phyloP scores from a whole-genome alignment of 2,113 vertebrate genomes.

The Anguilla japonica region DNA sequence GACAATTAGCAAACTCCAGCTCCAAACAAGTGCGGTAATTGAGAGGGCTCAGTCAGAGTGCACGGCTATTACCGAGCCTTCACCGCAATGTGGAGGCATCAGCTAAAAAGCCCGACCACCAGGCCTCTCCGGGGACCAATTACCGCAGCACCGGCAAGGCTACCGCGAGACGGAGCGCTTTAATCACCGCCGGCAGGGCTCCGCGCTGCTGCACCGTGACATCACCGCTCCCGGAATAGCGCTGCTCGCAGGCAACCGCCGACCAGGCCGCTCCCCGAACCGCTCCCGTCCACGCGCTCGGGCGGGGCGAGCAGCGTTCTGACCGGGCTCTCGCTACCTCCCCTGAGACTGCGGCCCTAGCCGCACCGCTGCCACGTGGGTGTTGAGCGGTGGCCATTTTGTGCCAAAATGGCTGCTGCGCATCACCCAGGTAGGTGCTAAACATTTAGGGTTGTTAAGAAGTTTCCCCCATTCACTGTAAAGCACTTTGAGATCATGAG shows the following conservation, averaged over 20 bases:
- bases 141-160: not conserved
- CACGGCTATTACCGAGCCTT: not conserved
- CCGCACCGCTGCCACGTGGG: no score
- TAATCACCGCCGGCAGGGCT: not conserved
- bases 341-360: not conserved
- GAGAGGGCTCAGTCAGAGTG: not conserved
- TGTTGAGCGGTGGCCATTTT: no score
- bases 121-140: slow-evolving; percentile 5
- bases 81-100: not conserved
- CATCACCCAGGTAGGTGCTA: not conserved
- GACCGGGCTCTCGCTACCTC: not conserved
- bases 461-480: not conserved
- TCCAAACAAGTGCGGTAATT: not conserved
- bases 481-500: no score
- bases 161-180: not conserved
- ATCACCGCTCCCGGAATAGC: not conserved
- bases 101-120: slow-evolving; percentile 2
- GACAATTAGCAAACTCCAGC: not conserved
- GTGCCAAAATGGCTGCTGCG: no score
- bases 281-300: not conserved
- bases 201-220: not conserved
- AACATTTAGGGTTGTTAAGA: not conserved
- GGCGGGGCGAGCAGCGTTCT: not conserved
- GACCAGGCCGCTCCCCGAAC: not conserved
- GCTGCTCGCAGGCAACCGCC: not conserved